phyloP scores from a whole-genome alignment of 1,140 invertebrate species.

The Tetramorium parvispinum region DNA sequence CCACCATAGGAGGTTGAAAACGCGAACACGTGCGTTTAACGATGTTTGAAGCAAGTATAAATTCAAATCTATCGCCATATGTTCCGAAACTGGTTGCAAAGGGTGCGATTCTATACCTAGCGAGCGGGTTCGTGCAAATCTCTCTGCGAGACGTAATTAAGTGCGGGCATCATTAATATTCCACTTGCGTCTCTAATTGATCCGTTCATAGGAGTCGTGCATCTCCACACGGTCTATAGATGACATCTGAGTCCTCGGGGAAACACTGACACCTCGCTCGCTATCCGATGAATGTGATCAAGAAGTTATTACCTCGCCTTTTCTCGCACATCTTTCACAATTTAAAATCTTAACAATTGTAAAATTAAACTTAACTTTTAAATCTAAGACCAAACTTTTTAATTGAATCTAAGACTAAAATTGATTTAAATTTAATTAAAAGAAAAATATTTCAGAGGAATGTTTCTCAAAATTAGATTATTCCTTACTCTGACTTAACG shows the following conservation, averaged over 20 bases:
- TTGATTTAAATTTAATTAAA: neutral
- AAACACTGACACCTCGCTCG: neutral
- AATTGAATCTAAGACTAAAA: neutral
- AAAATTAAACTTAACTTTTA: neutral
- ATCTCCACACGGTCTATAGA: neutral
- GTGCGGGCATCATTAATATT: constrained; percentile 53
- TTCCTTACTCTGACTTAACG: neutral
- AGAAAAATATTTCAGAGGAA: neutral
- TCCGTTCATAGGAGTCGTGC: constrained; percentile 58
- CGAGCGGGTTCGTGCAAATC: constrained; percentile 42
- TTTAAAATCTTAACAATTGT: neutral
- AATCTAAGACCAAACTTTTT: neutral
- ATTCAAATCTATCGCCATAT: constrained; percentile 36
- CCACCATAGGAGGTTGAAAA: neutral
- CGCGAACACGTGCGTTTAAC: constrained; percentile 10
- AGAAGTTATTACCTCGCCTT: neutral
- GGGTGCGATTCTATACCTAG: neutral
- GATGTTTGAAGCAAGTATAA: constrained; percentile 10
- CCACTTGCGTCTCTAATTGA: constrained; percentile 52
- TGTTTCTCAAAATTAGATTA: neutral
- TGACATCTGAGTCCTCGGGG: constrained; percentile 10
- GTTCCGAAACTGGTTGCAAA: constrained; percentile 20
- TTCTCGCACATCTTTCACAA: neutral
- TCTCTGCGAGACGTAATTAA: constrained; percentile 53
- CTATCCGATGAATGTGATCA: neutral